A percentile compares a stretch with the other conserved stretches of the same genome.
phyloP scores from a whole-genome alignment of 2,888 invertebrate genomes.

The Sipha maydis region DNA sequence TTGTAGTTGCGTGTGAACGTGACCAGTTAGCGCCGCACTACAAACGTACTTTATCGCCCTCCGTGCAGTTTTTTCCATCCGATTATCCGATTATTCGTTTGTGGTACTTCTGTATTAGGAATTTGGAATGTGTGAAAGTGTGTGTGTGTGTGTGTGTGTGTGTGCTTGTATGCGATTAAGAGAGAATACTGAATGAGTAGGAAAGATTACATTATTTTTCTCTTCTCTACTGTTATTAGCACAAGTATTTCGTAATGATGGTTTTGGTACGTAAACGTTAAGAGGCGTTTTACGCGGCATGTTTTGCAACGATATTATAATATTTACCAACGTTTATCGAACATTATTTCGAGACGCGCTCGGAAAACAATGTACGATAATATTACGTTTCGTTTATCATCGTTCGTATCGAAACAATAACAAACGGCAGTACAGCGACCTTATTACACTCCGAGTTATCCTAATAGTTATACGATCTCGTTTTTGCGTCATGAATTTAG shows the following conservation, averaged over 20 bases:
- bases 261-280: background rate
- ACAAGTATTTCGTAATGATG: background rate
- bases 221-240: background rate
- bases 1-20: background rate
- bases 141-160: too few species aligned
- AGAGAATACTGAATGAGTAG: too few species aligned
- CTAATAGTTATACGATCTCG: background rate
- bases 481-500: background rate
- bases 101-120: background rate
- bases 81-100: background rate
- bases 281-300: background rate
- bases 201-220: too few species aligned
- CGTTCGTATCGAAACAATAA: background rate
- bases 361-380: too few species aligned
- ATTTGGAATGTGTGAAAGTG: too few species aligned
- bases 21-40: background rate
- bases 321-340: background rate
- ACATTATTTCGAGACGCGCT: background rate
- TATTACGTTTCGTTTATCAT: background rate
- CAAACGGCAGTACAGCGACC: background rate
- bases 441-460: background rate
- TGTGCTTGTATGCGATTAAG: too few species aligned
- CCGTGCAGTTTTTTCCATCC: background rate
- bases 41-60: background rate
- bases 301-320: background rate